Evolutionary conservation across 2,888 invertebrate species (phyloP), one percentile per base, ranked within the genome.

Genomic region (Malthinus flaveolus): DNA sequence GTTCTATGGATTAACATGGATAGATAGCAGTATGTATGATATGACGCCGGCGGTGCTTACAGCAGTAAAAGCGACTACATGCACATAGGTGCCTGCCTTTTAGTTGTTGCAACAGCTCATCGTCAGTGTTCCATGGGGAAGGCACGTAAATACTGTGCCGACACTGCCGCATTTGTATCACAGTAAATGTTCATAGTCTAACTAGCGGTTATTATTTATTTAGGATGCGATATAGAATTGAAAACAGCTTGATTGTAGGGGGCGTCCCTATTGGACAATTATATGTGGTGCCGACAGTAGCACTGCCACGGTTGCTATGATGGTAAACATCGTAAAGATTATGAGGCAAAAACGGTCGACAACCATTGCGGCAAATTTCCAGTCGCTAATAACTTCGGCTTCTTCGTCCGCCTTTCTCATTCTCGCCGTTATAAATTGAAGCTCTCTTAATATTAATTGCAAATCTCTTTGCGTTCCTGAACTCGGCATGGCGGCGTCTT

Each of bases 351-450:
- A 90, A 83, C 91, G 89, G 83, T 97, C 97, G 77, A 97, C 95
- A 77, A 97, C 97, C 94, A 97, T 95, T 67, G 96, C 97, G 56
- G 97, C 97, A 79, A 97, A 97, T 79, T 95, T 96, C 97, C 97
- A 97, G 79, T 97, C 97, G 80, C 91, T 94, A 72, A 94, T 94
- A 68, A 93, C 85, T 77, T 96, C 95, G 56, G 91, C 90, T 75
- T 95, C 94, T 73, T 95, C 93, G 75, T 97, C 97, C 54, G 95
- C 91, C 79, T 95, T 93, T 79, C 91, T 90, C 91, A 97, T 93
- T 73, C 95, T 88, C 70, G 89, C 87, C 36, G 97, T 97, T 77
- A 97, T 95, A 82, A 95, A 95, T 81, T 93, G 93, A 69, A 97
- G 83, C 82, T 97, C 97, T 70, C 91, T 87, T 66, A 97, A 85